These are phyloP conservation scores for Pogoniulus pusillus DNA, from an alignment of 2,797 vertebrate genomes.

Conservation along the genomic window DNA sequence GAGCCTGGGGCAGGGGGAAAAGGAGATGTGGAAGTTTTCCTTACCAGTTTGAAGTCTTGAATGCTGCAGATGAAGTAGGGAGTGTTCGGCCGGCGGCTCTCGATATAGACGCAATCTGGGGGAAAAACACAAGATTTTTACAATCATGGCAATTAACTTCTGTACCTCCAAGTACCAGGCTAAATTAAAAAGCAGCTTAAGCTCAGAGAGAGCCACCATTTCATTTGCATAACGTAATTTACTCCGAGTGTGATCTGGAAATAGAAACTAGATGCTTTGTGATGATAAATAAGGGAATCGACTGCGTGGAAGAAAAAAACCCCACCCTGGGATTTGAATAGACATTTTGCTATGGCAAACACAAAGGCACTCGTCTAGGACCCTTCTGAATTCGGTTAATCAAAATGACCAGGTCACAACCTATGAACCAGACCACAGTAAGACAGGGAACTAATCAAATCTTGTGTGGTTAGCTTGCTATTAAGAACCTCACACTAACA, in stretches of 20 bases:
- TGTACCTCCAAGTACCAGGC: conserved; percentile 36
- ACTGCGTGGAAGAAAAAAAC: neutral
- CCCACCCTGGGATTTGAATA: neutral
- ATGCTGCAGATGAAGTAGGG: conserved; percentile 99
- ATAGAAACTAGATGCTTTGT: neutral
- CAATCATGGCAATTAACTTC: conserved; percentile 67
- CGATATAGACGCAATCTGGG: conserved; percentile 99
- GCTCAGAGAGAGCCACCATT: conserved; percentile 33
- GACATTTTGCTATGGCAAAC: conserved; percentile 22
- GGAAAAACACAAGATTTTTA: conserved; percentile 68
- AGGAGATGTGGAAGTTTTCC: conserved; percentile 66
- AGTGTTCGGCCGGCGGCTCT: conserved; percentile 96
- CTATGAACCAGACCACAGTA: conserved; percentile 3
- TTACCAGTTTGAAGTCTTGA: conserved; percentile 99
- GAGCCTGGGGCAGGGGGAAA: neutral
- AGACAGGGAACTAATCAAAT: conserved; percentile 45
- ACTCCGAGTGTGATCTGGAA: neutral
- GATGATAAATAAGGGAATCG: conserved; percentile 27
- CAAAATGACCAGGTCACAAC: conserved; percentile 26
- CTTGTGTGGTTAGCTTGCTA: neutral
- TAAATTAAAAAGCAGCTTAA: neutral
- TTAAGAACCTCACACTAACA: conserved; percentile 10
- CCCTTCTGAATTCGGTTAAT: neutral
- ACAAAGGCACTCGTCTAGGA: neutral
- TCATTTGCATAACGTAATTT: conserved; percentile 21